These are phyloP conservation scores for Drosophila fulvimacula DNA, from an alignment of 2,888 invertebrate genomes.

Conservation along the genomic window DNA sequence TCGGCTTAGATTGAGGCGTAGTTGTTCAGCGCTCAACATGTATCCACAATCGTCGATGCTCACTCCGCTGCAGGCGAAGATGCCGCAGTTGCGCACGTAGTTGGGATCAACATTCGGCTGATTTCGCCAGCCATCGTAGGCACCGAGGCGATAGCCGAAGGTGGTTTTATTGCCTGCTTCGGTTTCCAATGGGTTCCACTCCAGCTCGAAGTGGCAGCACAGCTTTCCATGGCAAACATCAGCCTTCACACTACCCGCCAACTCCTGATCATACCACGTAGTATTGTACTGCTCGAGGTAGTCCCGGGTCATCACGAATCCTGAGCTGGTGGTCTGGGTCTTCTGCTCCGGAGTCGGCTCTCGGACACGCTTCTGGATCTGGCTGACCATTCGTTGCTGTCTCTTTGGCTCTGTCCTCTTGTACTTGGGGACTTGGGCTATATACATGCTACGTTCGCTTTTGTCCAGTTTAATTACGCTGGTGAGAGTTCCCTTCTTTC, in stretches of 20 bases:
- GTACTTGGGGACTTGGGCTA: conserved; percentile 77
- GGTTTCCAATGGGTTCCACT: conserved; percentile 35
- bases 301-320: conserved; percentile 70
- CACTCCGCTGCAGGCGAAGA: conserved; percentile 84
- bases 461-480: conserved; percentile 62
- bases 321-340: neutral
- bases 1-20: conserved; percentile 56
- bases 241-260: neutral
- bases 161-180: neutral
- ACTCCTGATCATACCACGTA: conserved; percentile 22
- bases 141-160: conserved; percentile 84
- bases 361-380: neutral
- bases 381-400: neutral
- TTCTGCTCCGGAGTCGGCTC: neutral
- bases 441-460: conserved; percentile 71
- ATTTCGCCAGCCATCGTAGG: conserved; percentile 85
- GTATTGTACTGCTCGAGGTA: conserved; percentile 61
- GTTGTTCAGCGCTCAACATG: conserved; percentile 31
- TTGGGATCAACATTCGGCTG: conserved; percentile 82
- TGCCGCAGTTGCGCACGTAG: conserved; percentile 85
- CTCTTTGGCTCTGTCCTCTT: neutral
- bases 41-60: conserved; percentile 71
- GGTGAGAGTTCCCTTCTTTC: conserved; percentile 77
- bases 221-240: conserved; percentile 57
- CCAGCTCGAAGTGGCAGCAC: conserved; percentile 78